A percentile compares a stretch with the other conserved stretches of the same genome.
These are phyloP conservation scores for Lepidurus packardi DNA, from an alignment of 1,140 invertebrate genomes.

Conservation along the genomic window DNA sequence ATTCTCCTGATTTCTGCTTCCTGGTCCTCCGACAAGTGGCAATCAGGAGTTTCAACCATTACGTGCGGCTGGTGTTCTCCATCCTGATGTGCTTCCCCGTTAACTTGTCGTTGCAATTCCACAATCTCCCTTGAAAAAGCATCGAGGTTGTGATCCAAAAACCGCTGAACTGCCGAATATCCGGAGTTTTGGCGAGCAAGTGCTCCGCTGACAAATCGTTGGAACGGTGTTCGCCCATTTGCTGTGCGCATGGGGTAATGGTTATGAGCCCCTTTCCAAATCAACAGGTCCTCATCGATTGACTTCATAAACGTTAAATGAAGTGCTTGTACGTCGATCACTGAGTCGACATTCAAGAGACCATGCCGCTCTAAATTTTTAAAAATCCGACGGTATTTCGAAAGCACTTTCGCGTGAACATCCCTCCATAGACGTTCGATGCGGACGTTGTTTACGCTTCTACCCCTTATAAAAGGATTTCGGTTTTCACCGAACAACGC, in stretches of 20 bases:
- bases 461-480: background rate
- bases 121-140: background rate
- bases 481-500: background rate
- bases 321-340: background rate
- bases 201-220: background rate
- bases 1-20: background rate
- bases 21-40: background rate
- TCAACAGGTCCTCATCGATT: background rate
- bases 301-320: background rate
- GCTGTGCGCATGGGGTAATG: background rate
- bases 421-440: conserved; percentile 21
- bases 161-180: background rate
- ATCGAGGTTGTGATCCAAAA: background rate
- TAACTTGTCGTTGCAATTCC: background rate
- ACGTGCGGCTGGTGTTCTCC: background rate
- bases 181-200: background rate
- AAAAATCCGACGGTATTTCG: background rate
- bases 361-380: background rate
- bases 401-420: background rate
- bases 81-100: background rate
- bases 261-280: background rate
- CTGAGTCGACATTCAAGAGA: background rate
- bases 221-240: background rate
- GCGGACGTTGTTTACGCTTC: conserved; percentile 15
- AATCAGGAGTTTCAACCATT: background rate